Evolutionary conservation across 2,888 invertebrate genomes (phyloP).

Genomic region (Pecten maximus): DNA sequence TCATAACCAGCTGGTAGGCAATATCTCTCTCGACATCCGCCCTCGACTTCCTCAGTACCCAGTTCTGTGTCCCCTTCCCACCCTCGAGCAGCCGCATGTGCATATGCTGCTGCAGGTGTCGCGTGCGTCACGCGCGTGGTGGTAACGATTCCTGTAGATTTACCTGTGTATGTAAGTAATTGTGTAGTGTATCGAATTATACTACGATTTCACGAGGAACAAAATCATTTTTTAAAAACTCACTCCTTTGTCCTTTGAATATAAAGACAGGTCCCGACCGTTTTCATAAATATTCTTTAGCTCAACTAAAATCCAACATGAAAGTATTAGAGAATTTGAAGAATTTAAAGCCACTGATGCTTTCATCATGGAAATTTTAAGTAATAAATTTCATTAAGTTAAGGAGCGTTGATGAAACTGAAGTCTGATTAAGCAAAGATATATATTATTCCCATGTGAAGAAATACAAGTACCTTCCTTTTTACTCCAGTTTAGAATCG

Average conservation of each 20-base stretch:
- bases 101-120: constrained; percentile 80
- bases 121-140: constrained; percentile 81
- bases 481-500: constrained; percentile 61
- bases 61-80: constrained; percentile 76
- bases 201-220: not conserved
- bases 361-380: too few relatives aligned
- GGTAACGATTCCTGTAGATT: constrained; percentile 80
- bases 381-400: too few relatives aligned
- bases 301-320: too few relatives aligned
- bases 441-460: not conserved
- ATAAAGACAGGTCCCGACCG: too few relatives aligned
- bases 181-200: not conserved
- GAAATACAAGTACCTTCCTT: constrained; percentile 54
- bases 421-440: too few relatives aligned
- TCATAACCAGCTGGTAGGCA: constrained; percentile 67
- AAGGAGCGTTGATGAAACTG: too few relatives aligned
- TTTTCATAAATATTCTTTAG: too few relatives aligned
- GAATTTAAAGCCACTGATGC: too few relatives aligned
- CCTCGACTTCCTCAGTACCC: constrained; percentile 40
- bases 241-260: too few relatives aligned
- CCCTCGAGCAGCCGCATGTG: constrained; percentile 73
- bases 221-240: too few relatives aligned
- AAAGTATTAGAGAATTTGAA: too few relatives aligned
- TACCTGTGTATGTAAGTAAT: constrained; percentile 73
- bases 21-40: constrained; percentile 75